These are phyloP conservation scores for Rhabdomys pumilio DNA, from an alignment of 2,797 vertebrate species.

Conservation along the genomic window DNA sequence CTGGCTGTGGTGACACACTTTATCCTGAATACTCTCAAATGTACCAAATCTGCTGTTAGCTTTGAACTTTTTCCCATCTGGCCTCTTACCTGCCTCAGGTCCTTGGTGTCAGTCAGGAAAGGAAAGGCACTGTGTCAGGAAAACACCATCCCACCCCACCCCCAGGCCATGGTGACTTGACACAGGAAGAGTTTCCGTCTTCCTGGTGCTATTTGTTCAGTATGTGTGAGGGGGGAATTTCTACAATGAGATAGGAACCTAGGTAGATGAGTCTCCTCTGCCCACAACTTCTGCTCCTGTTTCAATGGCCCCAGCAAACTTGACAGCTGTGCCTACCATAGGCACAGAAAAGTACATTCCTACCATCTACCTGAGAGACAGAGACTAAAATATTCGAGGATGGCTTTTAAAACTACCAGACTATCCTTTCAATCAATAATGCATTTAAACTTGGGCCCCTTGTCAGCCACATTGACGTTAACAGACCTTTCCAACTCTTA, in stretches of 20 bases:
- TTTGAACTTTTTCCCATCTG: neutral
- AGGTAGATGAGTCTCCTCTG: neutral
- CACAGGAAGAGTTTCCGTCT: neutral
- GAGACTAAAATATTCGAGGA: neutral
- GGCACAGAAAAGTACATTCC: neutral
- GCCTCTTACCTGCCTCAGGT: neutral
- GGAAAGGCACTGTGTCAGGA: neutral
- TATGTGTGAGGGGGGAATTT: neutral
- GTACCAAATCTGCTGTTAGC: rapidly evolving
- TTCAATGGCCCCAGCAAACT: neutral
- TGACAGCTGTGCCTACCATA: neutral
- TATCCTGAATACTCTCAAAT: neutral
- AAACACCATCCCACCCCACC: neutral
- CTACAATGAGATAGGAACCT: neutral
- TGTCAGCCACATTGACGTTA: slow-evolving; percentile 60
- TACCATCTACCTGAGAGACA: neutral
- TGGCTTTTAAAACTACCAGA: neutral
- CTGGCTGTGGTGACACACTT: neutral
- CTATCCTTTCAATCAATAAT: neutral
- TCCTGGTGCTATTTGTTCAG: neutral
- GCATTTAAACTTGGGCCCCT: neutral
- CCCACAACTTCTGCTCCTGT: neutral
- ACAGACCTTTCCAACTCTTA: neutral
- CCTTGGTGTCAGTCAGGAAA: neutral
- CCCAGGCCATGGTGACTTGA: neutral